These are phyloP conservation scores for Hyaena hyaena DNA, from an alignment of 2,113 vertebrate species.

Conservation along the genomic window DNA sequence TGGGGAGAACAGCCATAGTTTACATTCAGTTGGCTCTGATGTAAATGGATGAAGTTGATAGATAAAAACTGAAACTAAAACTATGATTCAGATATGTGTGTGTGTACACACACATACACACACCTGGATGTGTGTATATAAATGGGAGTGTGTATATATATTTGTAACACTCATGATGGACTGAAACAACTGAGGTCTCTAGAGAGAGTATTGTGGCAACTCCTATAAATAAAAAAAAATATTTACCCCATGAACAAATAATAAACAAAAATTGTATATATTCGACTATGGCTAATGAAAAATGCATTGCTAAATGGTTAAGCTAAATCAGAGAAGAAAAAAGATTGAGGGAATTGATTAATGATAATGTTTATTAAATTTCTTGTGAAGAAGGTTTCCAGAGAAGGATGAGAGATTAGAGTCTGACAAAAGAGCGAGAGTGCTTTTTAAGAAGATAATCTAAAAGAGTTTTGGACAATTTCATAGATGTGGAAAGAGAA, in stretches of 20 bases:
- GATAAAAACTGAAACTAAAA: neutral
- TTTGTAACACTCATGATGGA: neutral
- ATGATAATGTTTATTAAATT: neutral
- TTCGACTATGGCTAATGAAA: neutral
- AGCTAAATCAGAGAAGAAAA: neutral
- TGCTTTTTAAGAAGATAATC: neutral
- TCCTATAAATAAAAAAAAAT: neutral
- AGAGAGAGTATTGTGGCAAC: neutral
- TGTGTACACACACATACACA: neutral
- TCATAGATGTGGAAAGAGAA: neutral
- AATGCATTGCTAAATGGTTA: neutral
- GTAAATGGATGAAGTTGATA: neutral
- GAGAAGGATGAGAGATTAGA: neutral
- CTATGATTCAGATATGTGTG: neutral
- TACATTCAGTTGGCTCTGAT: slow-evolving; percentile 7
- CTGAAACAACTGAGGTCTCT: neutral
- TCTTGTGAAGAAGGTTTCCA: neutral
- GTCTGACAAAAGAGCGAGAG: neutral
- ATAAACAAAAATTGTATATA: neutral
- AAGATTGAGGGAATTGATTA: neutral
- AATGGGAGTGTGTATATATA: neutral
- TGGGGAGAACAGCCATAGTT: neutral
- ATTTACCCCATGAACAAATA: neutral
- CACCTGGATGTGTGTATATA: neutral
- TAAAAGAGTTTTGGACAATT: neutral